phyloP scores from a whole-genome alignment of 2,888 invertebrate species.

The Nephrotoma guestfalica region DNA sequence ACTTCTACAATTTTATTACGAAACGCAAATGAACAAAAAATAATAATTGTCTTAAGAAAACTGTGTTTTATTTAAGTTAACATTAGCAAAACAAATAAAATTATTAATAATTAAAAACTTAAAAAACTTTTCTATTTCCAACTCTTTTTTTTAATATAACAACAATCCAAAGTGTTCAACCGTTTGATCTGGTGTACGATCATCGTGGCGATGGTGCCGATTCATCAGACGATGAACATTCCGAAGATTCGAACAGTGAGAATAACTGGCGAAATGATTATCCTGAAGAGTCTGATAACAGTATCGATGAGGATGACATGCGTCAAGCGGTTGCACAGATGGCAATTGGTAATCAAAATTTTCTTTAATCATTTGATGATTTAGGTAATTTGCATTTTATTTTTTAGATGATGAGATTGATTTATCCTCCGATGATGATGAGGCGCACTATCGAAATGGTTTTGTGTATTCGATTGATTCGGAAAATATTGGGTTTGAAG shows the following conservation, averaged over 20 bases:
- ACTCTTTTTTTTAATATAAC: background rate
- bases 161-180: slow-evolving; percentile 19
- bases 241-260: slow-evolving; percentile 65
- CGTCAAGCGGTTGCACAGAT: slow-evolving; percentile 38
- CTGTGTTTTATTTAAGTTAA: background rate
- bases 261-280: slow-evolving; percentile 66
- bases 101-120: background rate
- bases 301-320: slow-evolving; percentile 35
- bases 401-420: slow-evolving; percentile 16
- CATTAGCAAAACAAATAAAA: background rate
- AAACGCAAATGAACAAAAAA: background rate
- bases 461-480: slow-evolving; percentile 32
- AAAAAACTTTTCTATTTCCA: background rate
- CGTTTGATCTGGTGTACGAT: slow-evolving; percentile 23
- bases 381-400: background rate
- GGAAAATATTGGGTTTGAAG: slow-evolving; percentile 26
- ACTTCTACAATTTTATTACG: background rate
- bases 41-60: background rate
- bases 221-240: slow-evolving; percentile 37
- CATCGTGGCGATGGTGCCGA: slow-evolving; percentile 23
- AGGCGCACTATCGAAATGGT: slow-evolving; percentile 21
- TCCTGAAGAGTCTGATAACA: slow-evolving; percentile 50
- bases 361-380: background rate
- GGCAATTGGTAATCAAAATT: slow-evolving; percentile 19
- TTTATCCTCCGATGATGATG: slow-evolving; percentile 20